phyloP scores from a whole-genome alignment of 1,140 invertebrate genomes.

The Drosophila murphyi region DNA sequence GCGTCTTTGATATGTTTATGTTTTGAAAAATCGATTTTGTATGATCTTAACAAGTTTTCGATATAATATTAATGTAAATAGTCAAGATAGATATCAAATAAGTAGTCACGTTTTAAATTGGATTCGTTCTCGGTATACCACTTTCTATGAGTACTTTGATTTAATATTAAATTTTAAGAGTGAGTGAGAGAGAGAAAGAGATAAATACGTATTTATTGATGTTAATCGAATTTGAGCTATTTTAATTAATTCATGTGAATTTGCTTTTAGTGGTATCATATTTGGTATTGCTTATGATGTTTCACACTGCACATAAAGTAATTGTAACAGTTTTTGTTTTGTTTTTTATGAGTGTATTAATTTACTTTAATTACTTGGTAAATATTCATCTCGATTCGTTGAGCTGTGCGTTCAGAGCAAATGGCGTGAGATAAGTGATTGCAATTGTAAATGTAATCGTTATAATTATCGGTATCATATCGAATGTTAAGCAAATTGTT shows the following conservation, averaged over 20 bases:
- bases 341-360: conserved; percentile 17
- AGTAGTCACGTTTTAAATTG: neutral
- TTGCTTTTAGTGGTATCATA: conserved; percentile 12
- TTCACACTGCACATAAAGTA: conserved; percentile 39
- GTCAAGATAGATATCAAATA: conserved; percentile 5
- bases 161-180: conserved; percentile 16
- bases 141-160: conserved; percentile 12
- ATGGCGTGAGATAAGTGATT: conserved; percentile 19
- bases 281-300: conserved; percentile 17
- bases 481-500: conserved; percentile 2
- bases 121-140: neutral
- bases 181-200: neutral
- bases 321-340: conserved; percentile 16
- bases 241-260: conserved; percentile 13
- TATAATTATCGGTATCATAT: conserved; percentile 22
- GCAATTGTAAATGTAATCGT: conserved; percentile 34
- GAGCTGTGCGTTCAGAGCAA: conserved; percentile 30
- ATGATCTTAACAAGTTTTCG: conserved; percentile 22
- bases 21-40: conserved; percentile 23
- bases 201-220: neutral
- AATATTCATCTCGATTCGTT: conserved; percentile 36
- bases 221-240: conserved; percentile 16
- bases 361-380: conserved; percentile 12
- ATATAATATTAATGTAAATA: conserved; percentile 6
- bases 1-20: conserved; percentile 70